These are phyloP conservation scores for Sceliomorpha sp. DNA, from an alignment of 2,888 invertebrate species.

Conservation along the genomic window DNA sequence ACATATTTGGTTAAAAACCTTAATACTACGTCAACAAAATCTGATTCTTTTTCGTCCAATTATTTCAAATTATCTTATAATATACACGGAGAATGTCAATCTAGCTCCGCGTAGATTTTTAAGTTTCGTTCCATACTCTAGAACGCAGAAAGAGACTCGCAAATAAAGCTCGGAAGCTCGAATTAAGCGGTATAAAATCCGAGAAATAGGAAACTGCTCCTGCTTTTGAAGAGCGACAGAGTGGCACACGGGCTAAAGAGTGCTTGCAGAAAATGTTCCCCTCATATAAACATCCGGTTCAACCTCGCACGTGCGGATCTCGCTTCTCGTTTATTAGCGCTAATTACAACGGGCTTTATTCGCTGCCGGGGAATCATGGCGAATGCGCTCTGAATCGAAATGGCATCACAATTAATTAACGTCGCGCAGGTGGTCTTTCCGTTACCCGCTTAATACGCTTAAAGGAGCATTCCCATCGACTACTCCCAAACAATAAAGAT, in stretches of 20 bases:
- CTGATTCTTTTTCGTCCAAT: no score
- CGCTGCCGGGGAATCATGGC: conserved; percentile 47
- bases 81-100: neutral
- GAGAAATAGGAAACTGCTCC: conserved; percentile 6
- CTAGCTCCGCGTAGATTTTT: neutral
- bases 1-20: no score
- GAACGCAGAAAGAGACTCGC: conserved; percentile 10
- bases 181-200: conserved; percentile 20
- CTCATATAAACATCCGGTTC: conserved; percentile 53
- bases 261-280: conserved; percentile 53
- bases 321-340: conserved; percentile 65
- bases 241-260: conserved; percentile 9
- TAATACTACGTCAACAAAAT: no score
- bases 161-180: conserved; percentile 19
- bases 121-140: neutral
- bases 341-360: conserved; percentile 64
- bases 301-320: conserved; percentile 37
- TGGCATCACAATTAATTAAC: conserved; percentile 69
- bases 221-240: conserved; percentile 7
- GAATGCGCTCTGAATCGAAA: conserved; percentile 62
- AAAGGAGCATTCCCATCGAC: conserved; percentile 50
- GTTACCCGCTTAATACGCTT: conserved; percentile 26
- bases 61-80: neutral
- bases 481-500: conserved; percentile 3
- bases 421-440: conserved; percentile 42